Conservation (phyloP, 2,797 vertebrate species). For the Melanotaenia parkinsoni region DNA sequence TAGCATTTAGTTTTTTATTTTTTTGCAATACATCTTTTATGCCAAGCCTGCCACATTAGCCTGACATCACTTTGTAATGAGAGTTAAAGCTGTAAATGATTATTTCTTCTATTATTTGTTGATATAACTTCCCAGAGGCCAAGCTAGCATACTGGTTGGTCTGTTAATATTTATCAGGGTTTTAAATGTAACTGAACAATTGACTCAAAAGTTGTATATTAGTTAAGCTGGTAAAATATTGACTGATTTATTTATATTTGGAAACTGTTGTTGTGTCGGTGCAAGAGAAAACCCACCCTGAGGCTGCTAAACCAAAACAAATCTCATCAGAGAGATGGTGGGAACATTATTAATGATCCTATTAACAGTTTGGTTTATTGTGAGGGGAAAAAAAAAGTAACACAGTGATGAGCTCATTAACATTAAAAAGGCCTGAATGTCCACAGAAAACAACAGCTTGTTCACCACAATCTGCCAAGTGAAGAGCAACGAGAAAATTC, state of each 20-base stretch:
- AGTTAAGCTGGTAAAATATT: not conserved
- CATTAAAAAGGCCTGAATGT: not conserved
- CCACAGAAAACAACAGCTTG: not conserved
- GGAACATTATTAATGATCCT: not conserved
- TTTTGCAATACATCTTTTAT: not conserved
- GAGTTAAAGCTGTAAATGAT: conserved; percentile 3
- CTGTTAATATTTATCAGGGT: not conserved
- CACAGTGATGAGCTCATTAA: not conserved
- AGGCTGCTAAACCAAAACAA: not conserved
- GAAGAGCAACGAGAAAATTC: not conserved
- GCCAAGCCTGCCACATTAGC: not conserved
- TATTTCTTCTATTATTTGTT: not conserved
- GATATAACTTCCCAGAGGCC: conserved; percentile 4
- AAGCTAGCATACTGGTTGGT: not conserved
- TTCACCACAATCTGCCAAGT: not conserved
- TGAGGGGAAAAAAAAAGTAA: not conserved
- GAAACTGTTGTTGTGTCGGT: not conserved
- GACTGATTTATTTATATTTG: not conserved
- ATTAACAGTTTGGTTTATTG: not conserved
- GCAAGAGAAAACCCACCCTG: not conserved
- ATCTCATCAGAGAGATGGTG: not conserved
- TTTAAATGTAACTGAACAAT: not conserved
- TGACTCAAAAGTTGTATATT: not conserved
- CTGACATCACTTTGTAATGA: not conserved
- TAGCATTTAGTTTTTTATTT: not conserved